Evolutionary conservation across 2,797 vertebrate species (phyloP), one percentile per base, ranked within the genome.

Genomic region (Ctenopoma kingsleyae): DNA sequence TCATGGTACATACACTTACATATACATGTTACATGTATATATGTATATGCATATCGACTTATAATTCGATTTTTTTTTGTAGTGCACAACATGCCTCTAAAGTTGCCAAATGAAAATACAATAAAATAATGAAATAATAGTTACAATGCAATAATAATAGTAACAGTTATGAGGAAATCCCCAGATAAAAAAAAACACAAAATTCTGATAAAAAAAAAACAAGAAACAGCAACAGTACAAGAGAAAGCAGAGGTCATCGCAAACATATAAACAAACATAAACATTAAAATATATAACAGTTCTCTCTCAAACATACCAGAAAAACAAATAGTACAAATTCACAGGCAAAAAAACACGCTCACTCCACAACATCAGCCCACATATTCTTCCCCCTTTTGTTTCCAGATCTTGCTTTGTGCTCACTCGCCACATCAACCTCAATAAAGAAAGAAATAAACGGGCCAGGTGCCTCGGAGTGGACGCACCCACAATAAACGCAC

Each of bases 371-470:
- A 87, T 89, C 74, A 71, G 80, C 83, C 84, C 71, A 67, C 82
- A 22, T 60, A 64, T 80, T 76, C 71, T 84, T 13, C 74, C 76
- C 76, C 77, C 83, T 83, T 40, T 84, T 78, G 53, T 72, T 83
- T 82, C 71, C 71, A 36, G 78, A 56, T 82, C 61, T 83, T 69
- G 75, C 57, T 86, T 88, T 92, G 87, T 90, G 87, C 81, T 92
- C 82, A 41, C 70, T 83, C 63, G 19, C 66, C 76, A 67, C 30
- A 53, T 86, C 86, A 92, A 94, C 94, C 93, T 93, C 93, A 78
- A 83, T 93, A 92, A 94, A 95, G 87, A 94, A 95, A 94, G 87
- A 94, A 95, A 94, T 87, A 92, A 95, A 94, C 64, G 84, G 93
- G 91, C 92, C 80, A 73, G 83, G 88, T 83, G 89, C 88, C 89